Conservation (phyloP, 2,888 invertebrate genomes). For the Drosophila histrio region DNA sequence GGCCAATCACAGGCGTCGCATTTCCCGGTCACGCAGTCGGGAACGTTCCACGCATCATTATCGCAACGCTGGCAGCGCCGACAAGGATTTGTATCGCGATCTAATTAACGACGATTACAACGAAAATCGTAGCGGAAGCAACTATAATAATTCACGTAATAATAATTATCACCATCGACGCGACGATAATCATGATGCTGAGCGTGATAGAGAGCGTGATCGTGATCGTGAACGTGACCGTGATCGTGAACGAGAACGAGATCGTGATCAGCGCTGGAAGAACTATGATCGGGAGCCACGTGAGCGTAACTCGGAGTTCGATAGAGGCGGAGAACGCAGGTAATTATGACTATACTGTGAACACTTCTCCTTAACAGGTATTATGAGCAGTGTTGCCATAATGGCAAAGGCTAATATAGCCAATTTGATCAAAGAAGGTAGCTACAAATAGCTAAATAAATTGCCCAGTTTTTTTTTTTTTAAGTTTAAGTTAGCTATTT, state of each 20-base stretch:
- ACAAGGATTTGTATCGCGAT: slow-evolving; percentile 83
- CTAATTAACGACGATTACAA: slow-evolving; percentile 83
- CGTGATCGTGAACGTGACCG: slow-evolving; percentile 46
- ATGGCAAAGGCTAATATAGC: too few relatives aligned
- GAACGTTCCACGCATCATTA: slow-evolving; percentile 73
- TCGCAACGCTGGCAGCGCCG: slow-evolving; percentile 61
- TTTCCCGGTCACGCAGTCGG: slow-evolving; percentile 82
- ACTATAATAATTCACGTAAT: slow-evolving; percentile 61
- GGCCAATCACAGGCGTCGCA: slow-evolving; percentile 73
- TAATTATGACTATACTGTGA: too few relatives aligned
- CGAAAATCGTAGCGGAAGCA: slow-evolving; percentile 72
- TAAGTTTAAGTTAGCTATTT: too few relatives aligned
- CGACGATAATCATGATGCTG: slow-evolving; percentile 63
- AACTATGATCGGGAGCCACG: slow-evolving; percentile 60
- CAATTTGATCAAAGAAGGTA: too few relatives aligned
- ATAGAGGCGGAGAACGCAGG: slow-evolving; percentile 57
- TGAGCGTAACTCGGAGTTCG: slow-evolving; percentile 55
- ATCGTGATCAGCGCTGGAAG: slow-evolving; percentile 65
- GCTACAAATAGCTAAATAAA: too few relatives aligned
- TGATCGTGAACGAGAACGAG: slow-evolving; percentile 45
- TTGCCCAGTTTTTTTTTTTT: too few relatives aligned
- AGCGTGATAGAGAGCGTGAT: slow-evolving; percentile 52
- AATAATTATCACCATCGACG: slow-evolving; percentile 62
- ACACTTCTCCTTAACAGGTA: too few relatives aligned
- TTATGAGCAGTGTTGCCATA: too few relatives aligned